Percentiles rank a stretch among this genome's conserved stretches.
Evolutionary conservation across 2,888 invertebrate genomes (phyloP).

Genomic region (Lithophane leautieri): DNA sequence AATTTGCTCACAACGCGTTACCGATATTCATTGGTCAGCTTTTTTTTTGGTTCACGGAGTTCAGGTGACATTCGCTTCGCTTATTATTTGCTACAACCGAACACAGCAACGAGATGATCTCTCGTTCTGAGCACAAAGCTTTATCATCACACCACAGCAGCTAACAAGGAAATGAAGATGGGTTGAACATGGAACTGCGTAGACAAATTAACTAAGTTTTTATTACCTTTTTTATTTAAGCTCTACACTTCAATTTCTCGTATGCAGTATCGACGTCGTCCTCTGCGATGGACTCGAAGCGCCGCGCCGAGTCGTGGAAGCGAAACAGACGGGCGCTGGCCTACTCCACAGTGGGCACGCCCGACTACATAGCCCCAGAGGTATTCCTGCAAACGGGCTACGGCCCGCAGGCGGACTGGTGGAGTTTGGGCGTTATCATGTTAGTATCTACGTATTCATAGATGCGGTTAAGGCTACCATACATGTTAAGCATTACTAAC

Average conservation of each 20-base stretch:
- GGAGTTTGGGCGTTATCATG: slow-evolving; percentile 99
- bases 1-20: slow-evolving; percentile 26
- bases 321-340: slow-evolving; percentile 98
- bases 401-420: slow-evolving; percentile 99
- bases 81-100: slow-evolving; percentile 41
- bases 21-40: slow-evolving; percentile 26
- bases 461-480: slow-evolving; percentile 4
- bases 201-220: slow-evolving; percentile 48
- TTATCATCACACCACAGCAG: slow-evolving; percentile 17
- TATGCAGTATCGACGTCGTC: slow-evolving; percentile 85
- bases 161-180: slow-evolving; percentile 29
- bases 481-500: slow-evolving; percentile 6
- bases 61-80: slow-evolving; percentile 35
- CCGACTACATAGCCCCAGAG: slow-evolving; percentile 99
- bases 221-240: slow-evolving; percentile 57
- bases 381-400: slow-evolving; percentile 99
- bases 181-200: slow-evolving; percentile 14
- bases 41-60: slow-evolving; percentile 9
- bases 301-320: slow-evolving; percentile 99
- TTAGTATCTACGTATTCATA: slow-evolving; percentile 81
- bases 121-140: slow-evolving; percentile 30
- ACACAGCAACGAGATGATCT: slow-evolving; percentile 14
- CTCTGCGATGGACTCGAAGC: slow-evolving; percentile 97
- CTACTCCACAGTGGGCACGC: slow-evolving; percentile 98
- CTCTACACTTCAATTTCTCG: slow-evolving; percentile 58